Conservation (phyloP, 1,140 invertebrate species). For the Drosophila paulistorum region DNA sequence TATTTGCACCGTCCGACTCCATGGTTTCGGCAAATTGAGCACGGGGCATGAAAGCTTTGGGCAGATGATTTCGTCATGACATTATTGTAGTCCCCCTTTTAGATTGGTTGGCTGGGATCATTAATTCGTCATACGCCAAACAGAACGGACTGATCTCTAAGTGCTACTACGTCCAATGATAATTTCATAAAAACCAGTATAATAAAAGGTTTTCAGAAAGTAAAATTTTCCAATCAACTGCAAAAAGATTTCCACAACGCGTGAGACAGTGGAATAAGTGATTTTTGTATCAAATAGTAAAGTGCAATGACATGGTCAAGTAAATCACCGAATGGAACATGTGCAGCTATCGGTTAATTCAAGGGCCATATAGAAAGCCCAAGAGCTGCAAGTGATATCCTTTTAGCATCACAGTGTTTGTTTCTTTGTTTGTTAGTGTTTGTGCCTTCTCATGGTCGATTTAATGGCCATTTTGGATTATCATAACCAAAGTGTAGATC, state of each 20-base stretch:
- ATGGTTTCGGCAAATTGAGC: background rate
- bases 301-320: background rate
- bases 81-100: conserved; percentile 50
- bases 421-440: background rate
- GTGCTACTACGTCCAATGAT: conserved; percentile 17
- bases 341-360: background rate
- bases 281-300: conserved; percentile 7
- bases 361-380: background rate
- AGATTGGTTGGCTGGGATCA: conserved; percentile 48
- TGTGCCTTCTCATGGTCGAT: conserved; percentile 13
- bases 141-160: conserved; percentile 50
- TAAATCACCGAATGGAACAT: conserved; percentile 1
- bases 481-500: conserved; percentile 21
- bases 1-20: background rate
- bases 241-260: conserved; percentile 53
- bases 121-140: conserved; percentile 57
- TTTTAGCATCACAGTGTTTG: background rate
- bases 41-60: conserved; percentile 39
- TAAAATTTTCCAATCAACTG: conserved; percentile 40
- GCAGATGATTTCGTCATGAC: conserved; percentile 54
- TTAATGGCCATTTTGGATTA: conserved; percentile 52
- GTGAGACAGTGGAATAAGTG: conserved; percentile 19
- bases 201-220: conserved; percentile 29
- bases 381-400: background rate
- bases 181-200: conserved; percentile 33